Conservation (phyloP, 2,797 vertebrate species). For the Australoheros facetus region DNA sequence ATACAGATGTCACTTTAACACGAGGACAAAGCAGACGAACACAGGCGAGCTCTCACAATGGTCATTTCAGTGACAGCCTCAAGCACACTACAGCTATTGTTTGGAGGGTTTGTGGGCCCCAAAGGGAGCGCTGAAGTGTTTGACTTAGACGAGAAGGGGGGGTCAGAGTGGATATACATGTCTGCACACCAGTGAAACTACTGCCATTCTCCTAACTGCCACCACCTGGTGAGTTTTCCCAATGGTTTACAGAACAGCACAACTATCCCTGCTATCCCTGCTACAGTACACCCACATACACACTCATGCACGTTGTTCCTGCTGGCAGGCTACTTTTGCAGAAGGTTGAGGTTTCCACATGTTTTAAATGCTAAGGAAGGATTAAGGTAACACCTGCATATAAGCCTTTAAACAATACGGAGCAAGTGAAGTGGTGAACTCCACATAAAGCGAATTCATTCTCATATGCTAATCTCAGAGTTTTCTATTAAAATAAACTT, state of each 20-base stretch:
- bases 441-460: neutral
- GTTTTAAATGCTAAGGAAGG: constrained; percentile 38
- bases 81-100: constrained; percentile 57
- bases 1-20: constrained; percentile 44
- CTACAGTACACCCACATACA: neutral
- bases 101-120: constrained; percentile 45
- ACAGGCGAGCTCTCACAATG: neutral
- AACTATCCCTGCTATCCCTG: neutral
- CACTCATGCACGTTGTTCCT: neutral
- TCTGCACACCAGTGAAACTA: constrained; percentile 36
- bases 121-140: constrained; percentile 29
- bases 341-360: constrained; percentile 28
- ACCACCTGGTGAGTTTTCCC: constrained; percentile 46
- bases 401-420: constrained; percentile 22
- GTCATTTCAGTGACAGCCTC: constrained; percentile 32
- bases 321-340: constrained; percentile 23
- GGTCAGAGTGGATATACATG: constrained; percentile 23
- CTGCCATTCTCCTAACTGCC: constrained; percentile 44
- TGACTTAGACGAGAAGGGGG: neutral
- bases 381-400: constrained; percentile 27
- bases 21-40: constrained; percentile 18
- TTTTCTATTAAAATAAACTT: too few relatives aligned
- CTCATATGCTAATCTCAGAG: too few relatives aligned
- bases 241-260: constrained; percentile 8
- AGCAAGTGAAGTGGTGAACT: constrained; percentile 10